Conservation (phyloP, 92 coral and sea anemone genomes). For the Zoanthus sociatus region DNA sequence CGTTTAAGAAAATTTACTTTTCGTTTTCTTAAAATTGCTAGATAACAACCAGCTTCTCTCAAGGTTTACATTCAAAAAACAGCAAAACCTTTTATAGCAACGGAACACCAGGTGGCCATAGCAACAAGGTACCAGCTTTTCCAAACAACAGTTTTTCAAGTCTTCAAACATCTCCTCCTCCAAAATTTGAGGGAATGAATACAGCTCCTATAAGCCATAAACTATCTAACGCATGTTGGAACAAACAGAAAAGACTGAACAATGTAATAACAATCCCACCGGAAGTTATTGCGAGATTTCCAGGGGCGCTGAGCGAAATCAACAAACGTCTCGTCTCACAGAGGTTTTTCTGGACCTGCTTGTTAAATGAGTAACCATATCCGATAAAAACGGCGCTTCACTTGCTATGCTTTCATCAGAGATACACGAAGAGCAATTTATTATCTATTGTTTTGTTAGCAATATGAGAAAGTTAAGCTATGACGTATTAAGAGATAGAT, state of each 20-base stretch:
- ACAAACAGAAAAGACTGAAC: conserved; percentile 13
- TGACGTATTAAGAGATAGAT: neutral
- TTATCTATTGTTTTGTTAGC: neutral
- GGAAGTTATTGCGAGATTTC: conserved; percentile 26
- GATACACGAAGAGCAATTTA: neutral
- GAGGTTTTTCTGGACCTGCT: conserved; percentile 44
- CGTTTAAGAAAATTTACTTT: neutral
- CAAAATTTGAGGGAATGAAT: neutral
- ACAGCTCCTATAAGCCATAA: neutral
- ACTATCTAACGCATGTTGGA: neutral
- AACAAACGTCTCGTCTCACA: conserved; percentile 41
- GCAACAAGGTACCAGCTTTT: neutral
- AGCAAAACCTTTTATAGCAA: neutral
- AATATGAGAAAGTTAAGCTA: neutral
- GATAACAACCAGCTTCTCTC: conserved; percentile 4
- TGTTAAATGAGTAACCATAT: conserved; percentile 20
- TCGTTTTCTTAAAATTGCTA: neutral
- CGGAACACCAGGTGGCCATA: neutral
- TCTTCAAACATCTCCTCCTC: neutral
- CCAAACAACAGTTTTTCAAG: neutral
- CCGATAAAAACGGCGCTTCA: neutral
- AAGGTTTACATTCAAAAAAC: neutral
- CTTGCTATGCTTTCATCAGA: neutral
- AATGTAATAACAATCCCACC: conserved; percentile 5
- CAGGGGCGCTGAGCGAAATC: conserved; percentile 30